Evolutionary conservation across 2,888 invertebrate species (phyloP).

Genomic region (Mythimna vitellina): DNA sequence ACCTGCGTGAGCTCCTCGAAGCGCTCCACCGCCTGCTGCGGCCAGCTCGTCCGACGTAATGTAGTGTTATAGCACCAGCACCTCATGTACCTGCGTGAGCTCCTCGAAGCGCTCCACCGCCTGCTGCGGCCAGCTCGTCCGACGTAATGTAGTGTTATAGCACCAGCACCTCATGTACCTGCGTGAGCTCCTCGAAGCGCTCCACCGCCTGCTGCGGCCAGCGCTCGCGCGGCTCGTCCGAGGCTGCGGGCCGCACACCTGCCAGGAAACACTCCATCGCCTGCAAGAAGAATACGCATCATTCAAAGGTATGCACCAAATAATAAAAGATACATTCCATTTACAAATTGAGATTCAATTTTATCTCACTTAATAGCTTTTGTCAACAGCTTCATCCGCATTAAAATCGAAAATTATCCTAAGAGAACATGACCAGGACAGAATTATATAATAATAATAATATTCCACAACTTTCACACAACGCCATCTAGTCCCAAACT

Average conservation of each 20-base stretch:
- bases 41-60: slow-evolving; percentile 85
- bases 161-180: slow-evolving; percentile 77
- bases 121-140: slow-evolving; percentile 90
- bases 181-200: slow-evolving; percentile 93
- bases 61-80: too few relatives aligned
- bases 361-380: too few relatives aligned
- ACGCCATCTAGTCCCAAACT: too few relatives aligned
- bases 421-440: too few relatives aligned
- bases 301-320: neutral
- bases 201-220: slow-evolving; percentile 92
- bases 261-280: slow-evolving; percentile 97
- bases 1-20: slow-evolving; percentile 94
- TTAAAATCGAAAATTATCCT: too few relatives aligned
- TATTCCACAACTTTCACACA: too few relatives aligned
- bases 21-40: slow-evolving; percentile 91
- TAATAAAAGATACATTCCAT: too few relatives aligned
- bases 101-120: slow-evolving; percentile 93
- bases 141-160: slow-evolving; percentile 35
- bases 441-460: too few relatives aligned
- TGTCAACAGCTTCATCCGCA: too few relatives aligned
- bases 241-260: slow-evolving; percentile 91
- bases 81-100: slow-evolving; percentile 89
- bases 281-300: slow-evolving; percentile 81
- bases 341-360: too few relatives aligned
- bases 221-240: slow-evolving; percentile 75